phyloP scores from a whole-genome alignment of 2,113 vertebrate genomes.

The Phylloscopus trochilus region DNA sequence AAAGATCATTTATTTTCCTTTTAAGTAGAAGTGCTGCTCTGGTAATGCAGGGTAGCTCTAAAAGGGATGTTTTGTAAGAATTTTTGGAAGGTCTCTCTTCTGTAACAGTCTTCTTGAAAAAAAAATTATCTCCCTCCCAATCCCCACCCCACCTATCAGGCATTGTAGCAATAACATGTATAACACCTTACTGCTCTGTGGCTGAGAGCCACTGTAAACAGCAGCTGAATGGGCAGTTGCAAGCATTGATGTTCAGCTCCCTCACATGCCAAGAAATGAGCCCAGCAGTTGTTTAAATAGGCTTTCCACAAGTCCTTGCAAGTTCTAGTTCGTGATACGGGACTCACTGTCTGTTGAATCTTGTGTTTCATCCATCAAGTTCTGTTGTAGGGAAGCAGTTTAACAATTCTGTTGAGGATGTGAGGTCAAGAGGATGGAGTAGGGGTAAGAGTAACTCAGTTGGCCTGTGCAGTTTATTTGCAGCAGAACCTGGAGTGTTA shows the following conservation, averaged over 20 bases:
- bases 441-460: background rate
- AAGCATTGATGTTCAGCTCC: background rate
- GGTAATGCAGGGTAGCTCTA: background rate
- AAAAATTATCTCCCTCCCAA: background rate
- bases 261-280: background rate
- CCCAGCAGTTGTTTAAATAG: background rate
- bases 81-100: background rate
- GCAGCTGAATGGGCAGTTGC: background rate
- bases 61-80: background rate
- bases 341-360: background rate
- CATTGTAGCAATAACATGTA: background rate
- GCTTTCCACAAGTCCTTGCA: background rate
- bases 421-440: background rate
- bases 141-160: background rate
- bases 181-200: background rate
- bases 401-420: background rate
- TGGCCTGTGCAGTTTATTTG: background rate
- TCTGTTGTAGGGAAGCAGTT: background rate
- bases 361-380: background rate
- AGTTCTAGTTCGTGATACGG: background rate
- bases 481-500: background rate
- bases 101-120: background rate
- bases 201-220: background rate
- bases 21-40: background rate
- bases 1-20: background rate